Evolutionary conservation across 2,113 vertebrate species (phyloP).

Genomic region (Ctenomys sociabilis): DNA sequence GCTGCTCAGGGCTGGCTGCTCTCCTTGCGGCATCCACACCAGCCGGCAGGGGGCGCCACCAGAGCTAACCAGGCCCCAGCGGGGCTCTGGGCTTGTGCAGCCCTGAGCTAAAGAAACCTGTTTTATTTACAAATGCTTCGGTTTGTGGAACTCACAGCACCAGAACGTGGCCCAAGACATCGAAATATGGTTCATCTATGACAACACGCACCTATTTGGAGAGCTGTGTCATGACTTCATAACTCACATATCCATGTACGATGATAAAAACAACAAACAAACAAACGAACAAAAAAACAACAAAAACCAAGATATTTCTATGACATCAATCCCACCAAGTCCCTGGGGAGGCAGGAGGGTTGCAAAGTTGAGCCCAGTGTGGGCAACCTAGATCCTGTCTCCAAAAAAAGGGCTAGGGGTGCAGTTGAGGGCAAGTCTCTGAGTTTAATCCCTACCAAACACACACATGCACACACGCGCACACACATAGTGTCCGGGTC

Average conservation of each 20-base stretch:
- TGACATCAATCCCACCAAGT: neutral
- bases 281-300: too few species aligned
- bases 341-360: neutral
- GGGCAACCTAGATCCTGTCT: neutral
- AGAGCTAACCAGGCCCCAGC: neutral
- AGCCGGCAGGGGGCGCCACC: neutral
- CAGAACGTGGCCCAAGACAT: neutral
- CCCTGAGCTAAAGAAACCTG: neutral
- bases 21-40: neutral
- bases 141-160: neutral
- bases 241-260: neutral
- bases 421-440: neutral
- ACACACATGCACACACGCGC: neutral
- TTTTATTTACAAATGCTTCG: neutral
- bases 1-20: neutral
- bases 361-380: neutral
- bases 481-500: neutral
- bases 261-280: too few species aligned
- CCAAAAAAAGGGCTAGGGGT: neutral
- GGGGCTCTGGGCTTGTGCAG: neutral
- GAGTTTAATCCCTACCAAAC: neutral
- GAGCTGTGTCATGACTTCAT: neutral
- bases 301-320: neutral
- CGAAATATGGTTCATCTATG: too few species aligned
- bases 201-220: neutral